A percentile compares a stretch with the other conserved stretches of the same genome.
Conservation (phyloP, 2,113 vertebrate genomes). For the Phrynosoma blainvillii region DNA sequence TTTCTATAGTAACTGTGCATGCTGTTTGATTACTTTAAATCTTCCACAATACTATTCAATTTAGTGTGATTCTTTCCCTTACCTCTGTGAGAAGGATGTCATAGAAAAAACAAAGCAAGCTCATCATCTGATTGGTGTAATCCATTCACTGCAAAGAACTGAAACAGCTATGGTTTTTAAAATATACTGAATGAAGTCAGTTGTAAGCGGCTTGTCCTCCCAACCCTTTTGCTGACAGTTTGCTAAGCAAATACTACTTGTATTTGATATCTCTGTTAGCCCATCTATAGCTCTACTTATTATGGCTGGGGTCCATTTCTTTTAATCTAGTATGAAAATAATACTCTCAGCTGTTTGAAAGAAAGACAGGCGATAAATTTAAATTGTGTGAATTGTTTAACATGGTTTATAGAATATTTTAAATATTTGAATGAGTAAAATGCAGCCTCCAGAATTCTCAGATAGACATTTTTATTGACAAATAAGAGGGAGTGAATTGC, state of each 20-base stretch:
- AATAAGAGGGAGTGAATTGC: too few species aligned
- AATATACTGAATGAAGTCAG: background rate
- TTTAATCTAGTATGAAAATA: background rate
- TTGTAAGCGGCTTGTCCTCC: slow-evolving; percentile 25
- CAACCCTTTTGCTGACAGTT: slow-evolving; percentile 3
- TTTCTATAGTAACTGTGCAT: slow-evolving; percentile 20
- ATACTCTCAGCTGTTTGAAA: too few species aligned
- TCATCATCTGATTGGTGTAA: background rate
- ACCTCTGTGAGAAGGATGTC: slow-evolving; percentile 10
- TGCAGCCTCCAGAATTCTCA: too few species aligned
- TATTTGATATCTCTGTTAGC: slow-evolving; percentile 17
- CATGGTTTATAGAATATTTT: too few species aligned
- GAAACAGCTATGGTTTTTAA: background rate
- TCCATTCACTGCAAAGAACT: background rate
- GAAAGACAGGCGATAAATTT: too few species aligned
- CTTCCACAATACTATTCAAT: background rate
- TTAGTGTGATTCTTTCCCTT: background rate
- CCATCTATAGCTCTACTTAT: background rate
- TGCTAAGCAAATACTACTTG: slow-evolving; percentile 1
- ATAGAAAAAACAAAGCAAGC: background rate
- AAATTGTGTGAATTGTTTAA: too few species aligned
- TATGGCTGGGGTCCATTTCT: background rate
- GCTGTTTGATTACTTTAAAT: slow-evolving; percentile 20
- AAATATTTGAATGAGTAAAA: too few species aligned
- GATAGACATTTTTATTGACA: too few species aligned